Evolutionary conservation across 1,140 invertebrate genomes (phyloP).

Genomic region (Colletes gigas): DNA sequence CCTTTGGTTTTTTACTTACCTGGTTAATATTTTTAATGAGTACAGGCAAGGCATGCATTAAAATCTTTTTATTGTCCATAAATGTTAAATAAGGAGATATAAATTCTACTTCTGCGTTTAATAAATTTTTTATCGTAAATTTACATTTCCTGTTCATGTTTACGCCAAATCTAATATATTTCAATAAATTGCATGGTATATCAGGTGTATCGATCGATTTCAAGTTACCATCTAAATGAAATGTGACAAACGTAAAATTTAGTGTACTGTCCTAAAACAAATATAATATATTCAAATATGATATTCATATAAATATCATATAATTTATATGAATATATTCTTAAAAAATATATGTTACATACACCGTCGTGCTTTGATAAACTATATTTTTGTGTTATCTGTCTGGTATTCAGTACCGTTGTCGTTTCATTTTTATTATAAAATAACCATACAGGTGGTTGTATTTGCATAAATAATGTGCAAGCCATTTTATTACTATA

Average conservation of each 20-base stretch:
- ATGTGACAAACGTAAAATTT: slow-evolving; percentile 77
- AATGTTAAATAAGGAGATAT: slow-evolving; percentile 83
- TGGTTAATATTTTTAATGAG: slow-evolving; percentile 71
- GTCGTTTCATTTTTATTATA: slow-evolving; percentile 81
- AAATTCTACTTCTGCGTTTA: slow-evolving; percentile 81
- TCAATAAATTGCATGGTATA: slow-evolving; percentile 79
- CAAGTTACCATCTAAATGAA: slow-evolving; percentile 75
- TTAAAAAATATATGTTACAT: slow-evolving; percentile 42
- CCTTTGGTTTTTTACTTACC: slow-evolving; percentile 54
- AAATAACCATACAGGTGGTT: slow-evolving; percentile 82
- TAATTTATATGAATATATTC: not conserved
- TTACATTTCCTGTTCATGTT: slow-evolving; percentile 81
- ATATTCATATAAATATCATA: slow-evolving; percentile 11
- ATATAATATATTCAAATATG: slow-evolving; percentile 30
- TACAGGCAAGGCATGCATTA: slow-evolving; percentile 84
- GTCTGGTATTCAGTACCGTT: slow-evolving; percentile 79
- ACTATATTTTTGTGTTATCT: slow-evolving; percentile 81
- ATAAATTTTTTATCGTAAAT: slow-evolving; percentile 81
- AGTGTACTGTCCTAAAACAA: slow-evolving; percentile 77
- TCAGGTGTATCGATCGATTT: slow-evolving; percentile 77
- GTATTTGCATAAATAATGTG: slow-evolving; percentile 79
- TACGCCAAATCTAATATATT: slow-evolving; percentile 82
- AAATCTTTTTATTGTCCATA: slow-evolving; percentile 75
- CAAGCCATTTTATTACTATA: slow-evolving; percentile 82
- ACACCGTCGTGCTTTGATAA: slow-evolving; percentile 78